A percentile compares a stretch with the other conserved stretches of the same genome.
Evolutionary conservation across 1,140 invertebrate species (phyloP).

Genomic region (Drosophila biarmipes): DNA sequence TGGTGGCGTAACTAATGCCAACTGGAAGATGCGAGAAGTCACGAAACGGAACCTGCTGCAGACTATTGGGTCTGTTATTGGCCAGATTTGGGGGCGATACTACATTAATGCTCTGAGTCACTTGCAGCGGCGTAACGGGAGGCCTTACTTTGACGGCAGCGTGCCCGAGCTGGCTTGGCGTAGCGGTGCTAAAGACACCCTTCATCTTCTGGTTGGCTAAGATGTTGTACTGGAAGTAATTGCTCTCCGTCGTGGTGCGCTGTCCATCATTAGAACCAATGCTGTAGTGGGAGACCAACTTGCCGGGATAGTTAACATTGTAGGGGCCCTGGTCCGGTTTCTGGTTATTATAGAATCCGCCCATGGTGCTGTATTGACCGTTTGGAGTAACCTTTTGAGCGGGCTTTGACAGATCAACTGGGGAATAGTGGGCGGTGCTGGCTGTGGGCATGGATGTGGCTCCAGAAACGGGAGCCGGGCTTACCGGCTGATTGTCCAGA

Average conservation of each 20-base stretch:
- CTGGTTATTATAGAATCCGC: conserved; percentile 86
- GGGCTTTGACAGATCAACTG: conserved; percentile 26
- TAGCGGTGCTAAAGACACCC: conserved; percentile 52
- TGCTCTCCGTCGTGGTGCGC: conserved; percentile 67
- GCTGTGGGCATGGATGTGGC: conserved; percentile 1
- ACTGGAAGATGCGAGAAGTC: conserved; percentile 54
- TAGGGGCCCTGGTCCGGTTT: conserved; percentile 18
- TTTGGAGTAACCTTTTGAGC: conserved; percentile 67
- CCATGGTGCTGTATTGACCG: conserved; percentile 85
- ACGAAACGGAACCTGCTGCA: conserved; percentile 50
- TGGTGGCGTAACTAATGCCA: conserved; percentile 63
- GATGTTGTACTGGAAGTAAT: conserved; percentile 80
- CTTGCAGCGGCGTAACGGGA: conserved; percentile 54
- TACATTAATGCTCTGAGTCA: conserved; percentile 70
- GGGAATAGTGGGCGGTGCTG: conserved; percentile 42
- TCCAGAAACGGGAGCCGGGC: conserved; percentile 4
- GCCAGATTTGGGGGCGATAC: conserved; percentile 68
- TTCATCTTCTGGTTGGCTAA: conserved; percentile 83
- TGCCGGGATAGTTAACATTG: conserved; percentile 41
- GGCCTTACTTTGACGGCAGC: conserved; percentile 49
- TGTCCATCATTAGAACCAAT: conserved; percentile 35
- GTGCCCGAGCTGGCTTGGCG: conserved; percentile 54
- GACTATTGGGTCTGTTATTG: conserved; percentile 32
- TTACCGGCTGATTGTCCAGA: conserved; percentile 68
- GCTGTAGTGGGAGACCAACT: conserved; percentile 75